Conservation (phyloP, 2,888 invertebrate species). For the Epicampocera succincta region DNA sequence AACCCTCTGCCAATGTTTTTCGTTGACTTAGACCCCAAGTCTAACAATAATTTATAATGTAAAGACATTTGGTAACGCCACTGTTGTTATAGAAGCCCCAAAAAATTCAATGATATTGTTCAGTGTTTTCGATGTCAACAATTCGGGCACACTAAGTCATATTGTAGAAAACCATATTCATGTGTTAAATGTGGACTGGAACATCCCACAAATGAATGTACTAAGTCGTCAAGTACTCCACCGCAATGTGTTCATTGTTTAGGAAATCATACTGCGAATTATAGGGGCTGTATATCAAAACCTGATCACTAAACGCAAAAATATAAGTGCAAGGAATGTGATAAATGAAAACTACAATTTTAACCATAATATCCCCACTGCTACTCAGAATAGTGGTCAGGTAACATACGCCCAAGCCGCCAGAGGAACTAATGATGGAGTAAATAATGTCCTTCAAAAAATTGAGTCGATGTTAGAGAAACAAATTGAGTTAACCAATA, state of each 20-base stretch:
- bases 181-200: constrained; percentile 54
- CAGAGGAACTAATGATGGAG: constrained; percentile 4
- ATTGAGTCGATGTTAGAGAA: constrained; percentile 30
- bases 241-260: constrained; percentile 28
- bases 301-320: constrained; percentile 19
- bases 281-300: constrained; percentile 24
- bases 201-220: no score
- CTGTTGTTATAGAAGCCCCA: no score
- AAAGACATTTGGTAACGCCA: no score
- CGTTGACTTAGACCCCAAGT: no score
- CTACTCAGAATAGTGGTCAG: neutral
- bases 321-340: constrained; percentile 18
- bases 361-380: neutral
- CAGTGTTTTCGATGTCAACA: no score
- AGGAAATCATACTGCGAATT: constrained; percentile 25
- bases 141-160: no score
- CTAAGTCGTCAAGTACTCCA: constrained; percentile 25
- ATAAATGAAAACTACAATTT: constrained; percentile 9
- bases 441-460: constrained; percentile 34
- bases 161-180: constrained; percentile 17
- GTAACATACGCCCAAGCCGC: constrained; percentile 3
- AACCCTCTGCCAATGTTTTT: no score
- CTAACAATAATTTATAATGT: no score
- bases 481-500: constrained; percentile 45
- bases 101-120: no score